phyloP scores from a whole-genome alignment of 2,113 vertebrate genomes.

The Megalops atlanticus region DNA sequence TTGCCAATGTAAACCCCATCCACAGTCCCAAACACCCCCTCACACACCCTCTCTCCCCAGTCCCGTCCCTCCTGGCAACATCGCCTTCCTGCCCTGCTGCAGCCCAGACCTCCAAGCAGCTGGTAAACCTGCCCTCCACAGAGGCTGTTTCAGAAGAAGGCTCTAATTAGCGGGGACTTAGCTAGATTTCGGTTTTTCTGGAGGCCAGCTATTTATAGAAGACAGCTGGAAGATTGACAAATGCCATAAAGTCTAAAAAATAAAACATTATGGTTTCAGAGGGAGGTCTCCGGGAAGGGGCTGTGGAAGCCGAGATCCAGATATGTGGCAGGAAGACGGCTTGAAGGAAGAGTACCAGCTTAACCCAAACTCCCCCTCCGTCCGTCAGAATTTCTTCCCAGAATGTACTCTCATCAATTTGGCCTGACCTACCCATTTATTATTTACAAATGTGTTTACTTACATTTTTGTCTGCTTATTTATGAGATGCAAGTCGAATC shows the following conservation, averaged over 20 bases:
- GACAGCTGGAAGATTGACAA: conserved; percentile 53
- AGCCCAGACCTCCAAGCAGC: conserved; percentile 31
- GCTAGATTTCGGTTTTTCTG: conserved; percentile 35
- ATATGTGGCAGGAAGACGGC: conserved; percentile 26
- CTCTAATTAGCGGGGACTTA: conserved; percentile 61
- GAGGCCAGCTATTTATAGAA: conserved; percentile 57
- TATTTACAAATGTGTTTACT: conserved; percentile 24
- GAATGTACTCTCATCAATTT: neutral
- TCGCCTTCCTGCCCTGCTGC: neutral
- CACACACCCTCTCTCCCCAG: neutral
- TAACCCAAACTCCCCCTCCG: neutral
- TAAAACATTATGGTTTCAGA: conserved; percentile 55
- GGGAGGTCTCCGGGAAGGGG: neutral
- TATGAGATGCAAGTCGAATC: neutral
- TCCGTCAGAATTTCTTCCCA: neutral
- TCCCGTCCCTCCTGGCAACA: neutral
- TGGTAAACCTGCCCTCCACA: conserved; percentile 51
- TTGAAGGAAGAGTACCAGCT: conserved; percentile 30
- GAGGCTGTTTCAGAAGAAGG: conserved; percentile 47
- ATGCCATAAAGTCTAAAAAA: conserved; percentile 50
- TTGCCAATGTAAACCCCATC: neutral
- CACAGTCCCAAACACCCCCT: neutral
- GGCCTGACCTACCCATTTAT: neutral
- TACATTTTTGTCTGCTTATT: conserved; percentile 6
- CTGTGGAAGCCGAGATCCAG: conserved; percentile 28